Conservation (phyloP, 2,888 invertebrate species). For the Trilocha varians region DNA sequence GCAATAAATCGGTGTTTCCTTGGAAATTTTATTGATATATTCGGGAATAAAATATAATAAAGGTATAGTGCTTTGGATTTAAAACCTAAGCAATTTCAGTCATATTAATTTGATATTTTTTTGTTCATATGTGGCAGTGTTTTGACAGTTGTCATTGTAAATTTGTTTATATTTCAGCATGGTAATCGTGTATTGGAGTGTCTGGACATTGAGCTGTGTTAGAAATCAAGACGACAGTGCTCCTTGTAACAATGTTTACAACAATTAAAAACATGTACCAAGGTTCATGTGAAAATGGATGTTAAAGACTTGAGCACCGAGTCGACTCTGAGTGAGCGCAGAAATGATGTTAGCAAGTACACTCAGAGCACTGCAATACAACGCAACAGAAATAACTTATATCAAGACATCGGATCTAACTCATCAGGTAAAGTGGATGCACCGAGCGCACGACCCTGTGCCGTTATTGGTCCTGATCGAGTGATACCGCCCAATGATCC, state of each 20-base stretch:
- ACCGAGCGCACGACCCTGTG: constrained; percentile 56
- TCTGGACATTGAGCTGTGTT: constrained; percentile 20
- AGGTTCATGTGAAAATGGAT: constrained; percentile 51
- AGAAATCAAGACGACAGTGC: constrained; percentile 15
- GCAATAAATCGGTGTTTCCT: constrained; percentile 69
- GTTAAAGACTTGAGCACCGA: constrained; percentile 59
- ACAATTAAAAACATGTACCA: constrained; percentile 31
- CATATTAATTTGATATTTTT: background rate
- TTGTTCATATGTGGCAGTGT: constrained; percentile 54
- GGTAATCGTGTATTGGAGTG: constrained; percentile 29
- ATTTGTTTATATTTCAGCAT: constrained; percentile 69
- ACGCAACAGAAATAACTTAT: constrained; percentile 47
- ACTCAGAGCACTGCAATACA: constrained; percentile 37
- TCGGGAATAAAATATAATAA: constrained; percentile 26
- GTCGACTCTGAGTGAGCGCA: constrained; percentile 45
- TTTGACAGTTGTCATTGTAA: constrained; percentile 65
- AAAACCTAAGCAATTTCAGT: background rate
- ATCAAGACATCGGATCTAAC: constrained; percentile 52
- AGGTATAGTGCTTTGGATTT: constrained; percentile 23
- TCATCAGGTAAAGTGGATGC: constrained; percentile 56
- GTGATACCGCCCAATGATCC: constrained; percentile 47
- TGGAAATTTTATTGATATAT: constrained; percentile 69
- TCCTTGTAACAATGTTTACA: constrained; percentile 42
- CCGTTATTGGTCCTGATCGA: constrained; percentile 66
- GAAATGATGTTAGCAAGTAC: constrained; percentile 58